phyloP scores from a whole-genome alignment of 1,140 invertebrate species.

The Lordiphosa mommai region DNA sequence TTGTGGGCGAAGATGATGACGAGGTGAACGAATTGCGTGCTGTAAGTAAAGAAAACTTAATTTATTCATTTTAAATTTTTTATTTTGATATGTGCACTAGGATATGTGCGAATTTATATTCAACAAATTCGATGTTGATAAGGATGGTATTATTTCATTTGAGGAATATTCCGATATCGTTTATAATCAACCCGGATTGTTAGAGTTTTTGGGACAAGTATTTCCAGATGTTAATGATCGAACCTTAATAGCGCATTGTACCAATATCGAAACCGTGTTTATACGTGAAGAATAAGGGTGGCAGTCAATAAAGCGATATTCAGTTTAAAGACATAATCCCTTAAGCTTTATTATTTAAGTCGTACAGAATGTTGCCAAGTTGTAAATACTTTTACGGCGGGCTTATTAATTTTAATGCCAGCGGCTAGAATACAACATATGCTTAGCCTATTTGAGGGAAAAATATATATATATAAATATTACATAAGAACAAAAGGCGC shows the following conservation, averaged over 20 bases:
- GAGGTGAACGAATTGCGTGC: slow-evolving; percentile 64
- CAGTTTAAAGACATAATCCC: background rate
- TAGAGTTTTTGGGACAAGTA: slow-evolving; percentile 90
- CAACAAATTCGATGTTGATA: slow-evolving; percentile 88
- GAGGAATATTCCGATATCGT: slow-evolving; percentile 87
- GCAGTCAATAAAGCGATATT: background rate
- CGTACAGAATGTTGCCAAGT: background rate
- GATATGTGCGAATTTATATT: slow-evolving; percentile 91
- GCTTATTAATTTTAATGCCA: slow-evolving; percentile 14
- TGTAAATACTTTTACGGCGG: background rate
- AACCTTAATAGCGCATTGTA: slow-evolving; percentile 51
- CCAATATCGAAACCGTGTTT: slow-evolving; percentile 39
- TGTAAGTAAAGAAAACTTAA: slow-evolving; percentile 15
- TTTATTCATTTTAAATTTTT: background rate
- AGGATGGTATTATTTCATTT: slow-evolving; percentile 88
- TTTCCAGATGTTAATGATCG: slow-evolving; percentile 82
- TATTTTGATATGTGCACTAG: slow-evolving; percentile 34
- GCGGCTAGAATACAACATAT: slow-evolving; percentile 15
- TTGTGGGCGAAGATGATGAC: slow-evolving; percentile 66
- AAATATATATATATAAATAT: too few relatives aligned
- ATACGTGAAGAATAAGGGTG: slow-evolving; percentile 6
- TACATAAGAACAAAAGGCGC: slow-evolving; percentile 36
- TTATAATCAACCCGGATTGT: slow-evolving; percentile 83
- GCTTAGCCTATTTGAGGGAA: slow-evolving; percentile 9
- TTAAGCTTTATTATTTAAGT: background rate